Base-by-base conservation (phyloP, 2,113 vertebrate species). In the Phaetusa simplex region DNA sequence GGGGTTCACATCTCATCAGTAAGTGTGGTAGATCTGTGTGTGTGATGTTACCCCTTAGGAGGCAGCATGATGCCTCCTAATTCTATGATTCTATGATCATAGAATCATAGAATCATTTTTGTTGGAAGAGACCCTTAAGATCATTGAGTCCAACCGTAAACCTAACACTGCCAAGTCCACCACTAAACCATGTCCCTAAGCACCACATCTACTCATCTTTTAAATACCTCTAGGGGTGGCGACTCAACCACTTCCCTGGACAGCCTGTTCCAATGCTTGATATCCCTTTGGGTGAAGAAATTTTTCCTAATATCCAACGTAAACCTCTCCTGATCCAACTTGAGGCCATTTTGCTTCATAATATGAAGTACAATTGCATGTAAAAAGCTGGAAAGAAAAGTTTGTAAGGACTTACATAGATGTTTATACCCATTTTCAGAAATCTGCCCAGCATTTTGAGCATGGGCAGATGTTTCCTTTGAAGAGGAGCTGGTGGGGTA, bases 101-200 rank as follows among this genome's bases (percentile, higher is more conserved):
- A 71, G 38, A 56, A 71, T 52, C 36, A 40, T 8, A 58, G 29
- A 84, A 65, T 8, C 36, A 27, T 78, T 85, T 74, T 9, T 2
- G 20, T 65, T 70, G 47, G 56, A 45, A 93, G 86, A 80, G n/a
- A 74, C 17, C 38, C 16, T 70, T 61, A 87, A 80, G 74, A 42
- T 70, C 62, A 72, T 23, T 0, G 0, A 67, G 45, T 81, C 11
- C 61, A 66, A 47, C 30, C 0, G 0, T n/a, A 21, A 55, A 73
- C 9, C 34, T 21, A 82, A 11, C 10, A 24, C 14, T 52, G 36
- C 55, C 36, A 82, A 71, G 4, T 59, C 47, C 32, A 72, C 69
- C 53, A 50, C n/a, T 84, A 84, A 83, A n/a, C 38, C 14, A 4
- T 27, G 34, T 40, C 14, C 21, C 67, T 36, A 24, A 83, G 42